These are phyloP conservation scores for Halichoeres trimaculatus DNA, from an alignment of 2,113 vertebrate genomes.

Conservation along the genomic window DNA sequence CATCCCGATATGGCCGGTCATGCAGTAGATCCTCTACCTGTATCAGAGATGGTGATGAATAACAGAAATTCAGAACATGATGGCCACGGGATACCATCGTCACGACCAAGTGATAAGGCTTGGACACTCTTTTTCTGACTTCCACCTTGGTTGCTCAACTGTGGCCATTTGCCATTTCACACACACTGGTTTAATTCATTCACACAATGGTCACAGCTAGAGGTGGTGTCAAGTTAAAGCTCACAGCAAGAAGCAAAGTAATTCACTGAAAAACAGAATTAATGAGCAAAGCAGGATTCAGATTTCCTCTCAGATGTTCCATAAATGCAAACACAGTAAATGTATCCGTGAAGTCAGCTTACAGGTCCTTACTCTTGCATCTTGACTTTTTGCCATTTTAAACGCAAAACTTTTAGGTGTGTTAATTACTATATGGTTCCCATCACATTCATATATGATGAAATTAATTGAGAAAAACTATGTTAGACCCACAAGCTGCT, in stretches of 20 bases:
- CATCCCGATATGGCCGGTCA: constrained; percentile 63
- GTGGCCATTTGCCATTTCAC: constrained; percentile 8
- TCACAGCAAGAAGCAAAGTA: background rate
- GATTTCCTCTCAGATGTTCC: background rate
- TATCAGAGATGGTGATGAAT: constrained; percentile 67
- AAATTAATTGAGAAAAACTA: background rate
- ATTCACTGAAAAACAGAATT: background rate
- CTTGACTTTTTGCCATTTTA: background rate
- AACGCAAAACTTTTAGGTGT: background rate
- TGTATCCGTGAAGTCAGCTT: background rate
- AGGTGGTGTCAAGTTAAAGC: background rate
- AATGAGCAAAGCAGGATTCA: background rate
- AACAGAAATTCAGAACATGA: constrained; percentile 43
- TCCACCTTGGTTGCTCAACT: background rate
- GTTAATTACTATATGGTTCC: too few species aligned
- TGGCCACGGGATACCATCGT: constrained; percentile 23
- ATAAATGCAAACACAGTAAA: background rate
- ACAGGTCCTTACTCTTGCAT: background rate
- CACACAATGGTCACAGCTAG: constrained; percentile 1
- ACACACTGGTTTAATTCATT: constrained; percentile 3
- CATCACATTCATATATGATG: background rate
- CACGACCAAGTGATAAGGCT: constrained; percentile 19
- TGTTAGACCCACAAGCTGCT: background rate
- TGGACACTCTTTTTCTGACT: background rate
- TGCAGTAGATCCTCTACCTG: constrained; percentile 76